Evolutionary conservation across 2,888 invertebrate species (phyloP).

Genomic region (Deilephila porcellus): DNA sequence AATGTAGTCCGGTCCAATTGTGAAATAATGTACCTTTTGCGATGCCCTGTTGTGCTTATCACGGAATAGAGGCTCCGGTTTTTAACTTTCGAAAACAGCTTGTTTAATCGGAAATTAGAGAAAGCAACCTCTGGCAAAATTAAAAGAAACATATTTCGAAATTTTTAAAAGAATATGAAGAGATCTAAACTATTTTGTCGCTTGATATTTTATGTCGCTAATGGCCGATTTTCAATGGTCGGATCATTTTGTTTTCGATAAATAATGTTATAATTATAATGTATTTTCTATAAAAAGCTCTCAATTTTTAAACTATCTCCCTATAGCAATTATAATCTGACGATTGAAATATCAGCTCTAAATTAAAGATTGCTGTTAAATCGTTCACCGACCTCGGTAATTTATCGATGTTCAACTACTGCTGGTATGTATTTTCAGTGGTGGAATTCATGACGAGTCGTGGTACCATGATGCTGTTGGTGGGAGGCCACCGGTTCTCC

Average conservation of each 20-base stretch:
- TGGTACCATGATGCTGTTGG: constrained; percentile 47
- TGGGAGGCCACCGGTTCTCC: constrained; percentile 47
- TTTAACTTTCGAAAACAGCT: background rate
- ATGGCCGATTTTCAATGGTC: too few relatives aligned
- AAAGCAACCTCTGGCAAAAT: background rate
- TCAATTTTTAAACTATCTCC: too few relatives aligned
- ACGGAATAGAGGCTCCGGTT: background rate
- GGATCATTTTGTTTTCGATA: too few relatives aligned
- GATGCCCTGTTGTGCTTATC: background rate
- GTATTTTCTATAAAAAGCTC: too few relatives aligned
- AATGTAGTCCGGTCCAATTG: background rate
- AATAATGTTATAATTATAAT: too few relatives aligned
- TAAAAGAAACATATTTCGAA: too few relatives aligned
- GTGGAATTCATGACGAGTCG: constrained; percentile 40
- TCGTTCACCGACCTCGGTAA: background rate
- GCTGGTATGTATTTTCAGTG: constrained; percentile 42
- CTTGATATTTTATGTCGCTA: too few relatives aligned
- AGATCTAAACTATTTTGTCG: too few relatives aligned
- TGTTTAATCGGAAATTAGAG: background rate
- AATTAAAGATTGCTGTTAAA: background rate
- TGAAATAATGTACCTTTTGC: background rate
- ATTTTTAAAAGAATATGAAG: too few relatives aligned
- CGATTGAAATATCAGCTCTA: background rate
- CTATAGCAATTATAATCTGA: too few relatives aligned
- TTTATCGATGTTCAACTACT: constrained; percentile 13